These are phyloP conservation scores for Pangasius mekongensis DNA, from an alignment of 2,797 vertebrate species.

Conservation along the genomic window DNA sequence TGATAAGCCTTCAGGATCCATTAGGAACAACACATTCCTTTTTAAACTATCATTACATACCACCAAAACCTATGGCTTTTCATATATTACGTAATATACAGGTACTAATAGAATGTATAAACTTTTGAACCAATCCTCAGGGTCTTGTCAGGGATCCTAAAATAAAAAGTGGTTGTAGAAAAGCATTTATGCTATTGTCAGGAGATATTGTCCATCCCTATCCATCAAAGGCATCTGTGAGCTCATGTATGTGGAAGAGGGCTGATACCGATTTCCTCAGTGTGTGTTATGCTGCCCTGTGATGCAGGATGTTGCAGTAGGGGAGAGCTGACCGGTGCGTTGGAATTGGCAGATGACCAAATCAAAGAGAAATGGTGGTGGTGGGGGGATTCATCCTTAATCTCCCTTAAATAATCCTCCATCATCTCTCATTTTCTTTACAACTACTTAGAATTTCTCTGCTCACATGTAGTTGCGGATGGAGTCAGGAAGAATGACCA, in stretches of 20 bases:
- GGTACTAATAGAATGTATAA: not conserved
- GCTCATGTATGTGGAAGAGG: no score
- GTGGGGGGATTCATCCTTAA: not conserved
- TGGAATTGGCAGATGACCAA: not conserved
- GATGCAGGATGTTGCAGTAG: not conserved
- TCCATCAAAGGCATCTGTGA: no score
- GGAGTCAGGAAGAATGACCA: constrained; percentile 94
- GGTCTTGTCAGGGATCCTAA: not conserved
- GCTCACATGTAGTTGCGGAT: constrained; percentile 97
- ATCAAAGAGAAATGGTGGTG: not conserved
- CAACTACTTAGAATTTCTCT: not conserved
- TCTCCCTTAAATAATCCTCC: not conserved
- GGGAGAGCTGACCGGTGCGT: not conserved
- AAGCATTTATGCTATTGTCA: no score
- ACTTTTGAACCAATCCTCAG: not conserved
- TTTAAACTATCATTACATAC: not conserved
- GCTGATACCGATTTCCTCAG: no score
- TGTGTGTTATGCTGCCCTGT: no score
- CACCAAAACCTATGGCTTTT: not conserved
- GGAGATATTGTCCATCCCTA: no score
- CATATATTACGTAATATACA: no score
- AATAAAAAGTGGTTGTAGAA: no score
- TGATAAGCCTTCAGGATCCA: not conserved
- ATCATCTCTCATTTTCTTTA: not conserved
- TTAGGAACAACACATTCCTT: not conserved